These are phyloP conservation scores for Coenonympha arcania DNA, from an alignment of 2,888 invertebrate species.

Conservation along the genomic window DNA sequence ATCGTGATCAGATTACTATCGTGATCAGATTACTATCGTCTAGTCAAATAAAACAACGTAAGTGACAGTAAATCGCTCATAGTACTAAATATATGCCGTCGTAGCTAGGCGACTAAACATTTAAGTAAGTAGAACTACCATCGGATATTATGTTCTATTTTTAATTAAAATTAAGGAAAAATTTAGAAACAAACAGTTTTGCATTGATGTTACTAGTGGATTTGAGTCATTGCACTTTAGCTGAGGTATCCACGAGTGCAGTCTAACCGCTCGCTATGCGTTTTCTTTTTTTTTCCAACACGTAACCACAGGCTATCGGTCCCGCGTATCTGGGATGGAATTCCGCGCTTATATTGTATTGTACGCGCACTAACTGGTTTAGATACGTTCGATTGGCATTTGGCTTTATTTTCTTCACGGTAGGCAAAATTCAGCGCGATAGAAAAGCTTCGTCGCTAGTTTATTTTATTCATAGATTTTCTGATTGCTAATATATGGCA, in stretches of 20 bases:
- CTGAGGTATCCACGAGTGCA: conserved; percentile 1
- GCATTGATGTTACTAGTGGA: too few relatives aligned
- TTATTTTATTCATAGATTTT: background rate
- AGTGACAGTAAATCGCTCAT: too few relatives aligned
- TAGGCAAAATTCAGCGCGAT: conserved; percentile 8
- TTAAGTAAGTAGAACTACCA: too few relatives aligned
- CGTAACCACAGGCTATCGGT: conserved; percentile 27
- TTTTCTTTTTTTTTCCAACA: conserved; percentile 18
- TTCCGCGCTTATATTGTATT: conserved; percentile 26
- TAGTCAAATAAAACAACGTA: too few relatives aligned
- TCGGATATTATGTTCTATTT: too few relatives aligned
- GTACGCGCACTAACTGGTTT: conserved; percentile 26
- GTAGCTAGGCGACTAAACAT: too few relatives aligned
- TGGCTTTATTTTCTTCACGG: conserved; percentile 16
- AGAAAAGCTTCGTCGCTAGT: background rate
- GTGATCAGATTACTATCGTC: too few relatives aligned
- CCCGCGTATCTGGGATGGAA: conserved; percentile 25
- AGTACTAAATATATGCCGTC: too few relatives aligned
- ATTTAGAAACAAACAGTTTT: too few relatives aligned
- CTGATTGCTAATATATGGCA: too few relatives aligned
- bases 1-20: too few relatives aligned
- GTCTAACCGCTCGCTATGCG: conserved; percentile 17
- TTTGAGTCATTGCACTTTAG: conserved; percentile 11
- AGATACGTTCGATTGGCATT: conserved; percentile 26
- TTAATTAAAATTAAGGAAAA: too few relatives aligned